These are phyloP conservation scores for Euproctis similis DNA, from an alignment of 2,888 invertebrate species.

Conservation along the genomic window DNA sequence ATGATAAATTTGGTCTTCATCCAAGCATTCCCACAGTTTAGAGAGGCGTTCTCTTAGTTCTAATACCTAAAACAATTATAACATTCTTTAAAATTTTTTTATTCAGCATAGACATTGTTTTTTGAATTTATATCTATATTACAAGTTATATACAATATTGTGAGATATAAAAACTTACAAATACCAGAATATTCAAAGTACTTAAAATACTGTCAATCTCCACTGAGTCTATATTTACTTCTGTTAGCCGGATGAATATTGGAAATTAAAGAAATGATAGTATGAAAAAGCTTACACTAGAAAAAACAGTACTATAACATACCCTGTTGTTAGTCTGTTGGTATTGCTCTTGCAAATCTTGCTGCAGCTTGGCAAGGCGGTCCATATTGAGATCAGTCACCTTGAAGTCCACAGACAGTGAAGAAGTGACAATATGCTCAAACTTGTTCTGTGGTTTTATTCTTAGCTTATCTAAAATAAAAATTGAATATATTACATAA, in stretches of 20 bases:
- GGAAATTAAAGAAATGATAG: neutral
- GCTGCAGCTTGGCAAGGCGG: constrained; percentile 73
- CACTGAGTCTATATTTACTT: too few species aligned
- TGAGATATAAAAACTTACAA: neutral
- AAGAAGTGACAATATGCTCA: constrained; percentile 54
- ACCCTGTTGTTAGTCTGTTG: constrained; percentile 74
- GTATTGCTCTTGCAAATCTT: constrained; percentile 72
- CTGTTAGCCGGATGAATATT: neutral
- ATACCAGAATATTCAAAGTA: neutral
- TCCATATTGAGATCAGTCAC: constrained; percentile 79
- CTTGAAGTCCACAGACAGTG: constrained; percentile 71
- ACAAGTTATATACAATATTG: too few species aligned
- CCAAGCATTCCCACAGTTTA: constrained; percentile 84
- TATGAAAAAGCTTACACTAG: neutral
- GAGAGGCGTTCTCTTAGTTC: constrained; percentile 78
- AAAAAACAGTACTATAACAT: constrained; percentile 10
- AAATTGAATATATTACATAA: too few species aligned
- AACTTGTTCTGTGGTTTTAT: constrained; percentile 66
- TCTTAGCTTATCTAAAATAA: constrained; percentile 53
- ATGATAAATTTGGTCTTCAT: constrained; percentile 78
- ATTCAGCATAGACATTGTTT: too few species aligned
- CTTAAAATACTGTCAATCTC: neutral
- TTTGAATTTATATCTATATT: neutral
- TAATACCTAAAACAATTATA: constrained; percentile 60
- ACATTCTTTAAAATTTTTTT: too few species aligned